These are phyloP conservation scores for Ommatoiulus sabulosus DNA, from an alignment of 2,888 invertebrate genomes.

Conservation along the genomic window DNA sequence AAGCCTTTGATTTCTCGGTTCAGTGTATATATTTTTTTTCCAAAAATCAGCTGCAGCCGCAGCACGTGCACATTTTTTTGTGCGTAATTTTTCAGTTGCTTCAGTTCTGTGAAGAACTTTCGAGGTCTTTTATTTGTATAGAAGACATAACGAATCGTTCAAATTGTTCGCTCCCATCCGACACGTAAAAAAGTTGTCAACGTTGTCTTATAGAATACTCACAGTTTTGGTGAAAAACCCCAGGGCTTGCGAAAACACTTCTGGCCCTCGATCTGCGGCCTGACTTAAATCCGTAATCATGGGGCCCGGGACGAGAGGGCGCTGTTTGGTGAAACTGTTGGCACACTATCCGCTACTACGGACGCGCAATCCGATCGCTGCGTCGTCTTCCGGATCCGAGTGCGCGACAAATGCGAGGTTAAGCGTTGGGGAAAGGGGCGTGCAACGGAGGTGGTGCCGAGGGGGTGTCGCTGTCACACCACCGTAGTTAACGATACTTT, in stretches of 20 bases:
- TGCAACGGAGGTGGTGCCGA: conserved; percentile 20
- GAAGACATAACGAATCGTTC: no score
- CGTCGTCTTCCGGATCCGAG: not conserved
- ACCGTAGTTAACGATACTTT: conserved; percentile 34
- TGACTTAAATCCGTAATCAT: conserved; percentile 34
- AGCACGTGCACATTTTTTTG: no score
- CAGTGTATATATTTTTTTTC: no score
- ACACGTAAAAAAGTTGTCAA: no score
- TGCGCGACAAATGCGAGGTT: conserved; percentile 27
- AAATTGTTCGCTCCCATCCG: no score
- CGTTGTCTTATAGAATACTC: not conserved
- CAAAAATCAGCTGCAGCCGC: no score
- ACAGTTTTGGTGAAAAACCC: conserved; percentile 34
- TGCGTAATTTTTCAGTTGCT: no score
- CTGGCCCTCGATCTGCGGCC: conserved; percentile 27
- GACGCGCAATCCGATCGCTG: not conserved
- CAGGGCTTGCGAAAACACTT: conserved; percentile 34
- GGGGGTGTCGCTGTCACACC: conserved; percentile 27
- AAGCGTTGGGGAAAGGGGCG: conserved; percentile 34
- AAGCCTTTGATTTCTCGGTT: no score
- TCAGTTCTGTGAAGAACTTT: no score
- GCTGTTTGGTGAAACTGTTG: not conserved
- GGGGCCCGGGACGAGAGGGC: conserved; percentile 3
- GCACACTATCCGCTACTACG: not conserved
- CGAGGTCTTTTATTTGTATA: no score